Conservation (phyloP, 2,113 vertebrate genomes). For the Tupaia tana region DNA sequence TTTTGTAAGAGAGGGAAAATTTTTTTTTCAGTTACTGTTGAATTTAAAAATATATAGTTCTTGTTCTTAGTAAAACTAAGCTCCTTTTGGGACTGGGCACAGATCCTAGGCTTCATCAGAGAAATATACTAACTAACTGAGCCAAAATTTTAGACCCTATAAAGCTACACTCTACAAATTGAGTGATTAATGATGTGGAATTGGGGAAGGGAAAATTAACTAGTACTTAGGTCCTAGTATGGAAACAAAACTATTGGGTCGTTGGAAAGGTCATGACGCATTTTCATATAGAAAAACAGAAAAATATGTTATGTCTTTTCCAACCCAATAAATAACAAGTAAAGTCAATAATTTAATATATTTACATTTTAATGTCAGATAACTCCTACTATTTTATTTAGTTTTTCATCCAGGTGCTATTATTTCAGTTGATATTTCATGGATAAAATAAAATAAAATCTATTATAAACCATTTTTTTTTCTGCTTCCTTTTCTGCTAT, state of each 20-base stretch:
- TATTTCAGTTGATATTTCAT: background rate
- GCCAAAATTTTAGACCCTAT: background rate
- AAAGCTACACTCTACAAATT: background rate
- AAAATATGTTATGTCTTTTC: too few relatives aligned
- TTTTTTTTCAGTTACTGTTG: background rate
- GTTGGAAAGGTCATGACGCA: too few relatives aligned
- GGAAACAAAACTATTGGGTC: background rate
- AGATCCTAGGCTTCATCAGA: background rate
- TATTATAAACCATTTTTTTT: background rate
- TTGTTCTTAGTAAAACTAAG: slow-evolving; percentile 38
- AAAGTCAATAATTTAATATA: background rate
- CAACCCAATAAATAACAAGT: background rate
- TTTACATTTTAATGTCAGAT: slow-evolving; percentile 1
- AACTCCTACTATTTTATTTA: background rate
- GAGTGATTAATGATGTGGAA: slow-evolving; percentile 3
- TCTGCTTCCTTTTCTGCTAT: background rate
- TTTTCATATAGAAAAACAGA: too few relatives aligned
- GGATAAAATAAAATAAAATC: background rate
- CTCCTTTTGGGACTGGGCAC: background rate
- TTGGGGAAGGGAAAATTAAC: background rate
- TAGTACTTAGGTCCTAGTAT: background rate
- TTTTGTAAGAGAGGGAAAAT: too few relatives aligned
- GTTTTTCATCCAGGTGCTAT: background rate
- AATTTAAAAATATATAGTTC: slow-evolving; percentile 23
- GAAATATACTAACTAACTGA: background rate